Evolutionary conservation across 2,888 invertebrate genomes (phyloP), one percentile per base, ranked within the genome.

Genomic region (Acheta domesticus): DNA sequence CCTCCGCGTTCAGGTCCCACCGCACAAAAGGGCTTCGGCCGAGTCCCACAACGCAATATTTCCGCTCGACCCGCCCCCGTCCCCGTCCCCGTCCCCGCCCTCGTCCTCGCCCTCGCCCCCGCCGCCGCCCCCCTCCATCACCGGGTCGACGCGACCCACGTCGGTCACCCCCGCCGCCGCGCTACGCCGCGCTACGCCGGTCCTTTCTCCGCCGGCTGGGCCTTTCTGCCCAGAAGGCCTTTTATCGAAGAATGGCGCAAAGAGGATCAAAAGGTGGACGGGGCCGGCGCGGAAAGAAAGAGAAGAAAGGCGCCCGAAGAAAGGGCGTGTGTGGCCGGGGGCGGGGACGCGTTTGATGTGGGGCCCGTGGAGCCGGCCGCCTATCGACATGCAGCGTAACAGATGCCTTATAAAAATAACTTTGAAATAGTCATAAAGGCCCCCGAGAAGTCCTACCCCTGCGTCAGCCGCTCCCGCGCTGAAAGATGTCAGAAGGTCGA

Each of bases 391-490:
- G n/a, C 62, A 62, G n/a, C 62, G 62, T 62, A 62, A 62, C 62
- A 62, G 62, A 62, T 62, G 62, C 62, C 62, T 14, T 62, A 62
- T 62, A 62, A 62, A 62, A 62, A 62, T 62, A 62, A 62, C 62
- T 62, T 62, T 62, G 62, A 62, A 62, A 62, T 62, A 62, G 62
- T 62, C 62, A 62, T 62, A 62, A 62, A 62, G 62, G 62, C 62
- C 14, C 62, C 14, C 14, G 62, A n/a, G n/a, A 62, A 62, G 16
- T n/a, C 62, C 62, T 62, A 4, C 62, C 62, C 14, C 14, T n/a
- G 62, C 62, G 16, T 62, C 14, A n/a, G 62, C 16, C n/a, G 16
- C 62, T 62, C 62, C 8, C 62, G 62, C 36, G 62, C n/a, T 62
- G 62, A 62, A 62, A 62, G 62, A 62, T 62, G 62, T 62, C 62